phyloP scores from a whole-genome alignment of 2,113 vertebrate species.

The Etheostoma cragini region DNA sequence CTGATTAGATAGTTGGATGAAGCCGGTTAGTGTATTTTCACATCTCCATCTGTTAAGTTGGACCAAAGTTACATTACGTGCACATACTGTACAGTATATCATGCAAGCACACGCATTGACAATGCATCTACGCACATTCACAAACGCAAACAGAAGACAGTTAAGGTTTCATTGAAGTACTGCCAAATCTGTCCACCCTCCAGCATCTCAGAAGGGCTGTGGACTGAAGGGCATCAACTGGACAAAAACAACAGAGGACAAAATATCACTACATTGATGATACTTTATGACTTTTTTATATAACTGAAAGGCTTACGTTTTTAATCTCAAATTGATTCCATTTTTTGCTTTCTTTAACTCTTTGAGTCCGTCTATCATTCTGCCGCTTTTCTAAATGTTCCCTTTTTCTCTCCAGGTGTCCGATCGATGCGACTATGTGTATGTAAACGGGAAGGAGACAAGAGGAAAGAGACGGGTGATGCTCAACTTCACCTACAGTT shows the following conservation, averaged over 20 bases:
- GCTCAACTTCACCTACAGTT: slow-evolving; percentile 94
- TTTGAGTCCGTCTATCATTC: neutral
- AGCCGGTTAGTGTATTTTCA: slow-evolving; percentile 53
- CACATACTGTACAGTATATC: neutral
- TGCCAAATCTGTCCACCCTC: slow-evolving; percentile 16
- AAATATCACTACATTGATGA: neutral
- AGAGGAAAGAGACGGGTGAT: slow-evolving; percentile 86
- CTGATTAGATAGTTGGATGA: slow-evolving; percentile 41
- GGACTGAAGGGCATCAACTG: neutral
- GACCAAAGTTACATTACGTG: slow-evolving; percentile 34
- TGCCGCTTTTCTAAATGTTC: neutral
- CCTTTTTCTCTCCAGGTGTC: slow-evolving; percentile 86
- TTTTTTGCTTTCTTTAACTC: neutral
- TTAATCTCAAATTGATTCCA: neutral
- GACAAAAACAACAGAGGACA: neutral
- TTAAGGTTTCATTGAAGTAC: slow-evolving; percentile 24
- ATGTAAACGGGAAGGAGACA: slow-evolving; percentile 94
- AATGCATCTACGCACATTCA: slow-evolving; percentile 1
- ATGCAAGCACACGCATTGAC: slow-evolving; percentile 1
- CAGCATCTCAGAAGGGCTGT: neutral
- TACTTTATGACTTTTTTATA: neutral
- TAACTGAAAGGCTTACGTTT: neutral
- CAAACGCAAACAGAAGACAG: slow-evolving; percentile 13
- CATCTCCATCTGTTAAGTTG: slow-evolving; percentile 68
- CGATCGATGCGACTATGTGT: slow-evolving; percentile 93